Base-by-base conservation (phyloP, 2,888 invertebrate genomes). In the Subacronicta megacephala region DNA sequence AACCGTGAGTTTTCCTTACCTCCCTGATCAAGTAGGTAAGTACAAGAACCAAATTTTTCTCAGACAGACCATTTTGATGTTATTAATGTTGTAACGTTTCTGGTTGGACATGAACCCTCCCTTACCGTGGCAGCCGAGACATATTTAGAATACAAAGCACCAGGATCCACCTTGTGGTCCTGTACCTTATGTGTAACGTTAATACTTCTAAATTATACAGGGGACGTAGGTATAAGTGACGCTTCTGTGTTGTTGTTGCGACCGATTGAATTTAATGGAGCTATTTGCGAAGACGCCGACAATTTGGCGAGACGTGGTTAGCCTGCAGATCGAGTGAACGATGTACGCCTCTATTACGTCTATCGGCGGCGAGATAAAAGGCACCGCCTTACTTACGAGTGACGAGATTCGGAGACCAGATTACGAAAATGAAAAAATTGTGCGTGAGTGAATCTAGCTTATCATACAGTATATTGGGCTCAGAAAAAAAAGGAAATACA, bases 231-330 rank as follows among this genome's bases (percentile, higher is more conserved):
- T 68, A 60, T 84, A 87, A 85, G 85, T 81, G 88, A 85, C 83
- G 90, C 90, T 90, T 81, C 90, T 87, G 90, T 89, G 83, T 67
- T 73, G 75, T 64, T 81, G 83, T 78, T 81, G 68, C 72, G 74
- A 77, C 75, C 87, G 83, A 91, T 92, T 91, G 90, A 91, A 89
- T 92, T 89, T 92, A 90, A 91, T 92, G 88, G 83, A 77, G 83
- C 88, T 87, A 88, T 90, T 87, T 88, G 84, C 77, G 82, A 79
- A 80, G 83, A 86, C 81, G 85, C 85, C 84, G 85, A 83, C 83
- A 79, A 80, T 87, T 86, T 84, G 78, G 80, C 77, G 79, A 57
- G 76, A 88, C 90, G 89, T 86, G 88, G 78, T 64, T 54, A 65
- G 88, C 74, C 45, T 90, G 62, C 80, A 63, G 82, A 89, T 81